These are phyloP conservation scores for Pyrrhia umbra DNA, from an alignment of 2,888 invertebrate species.

Conservation along the genomic window DNA sequence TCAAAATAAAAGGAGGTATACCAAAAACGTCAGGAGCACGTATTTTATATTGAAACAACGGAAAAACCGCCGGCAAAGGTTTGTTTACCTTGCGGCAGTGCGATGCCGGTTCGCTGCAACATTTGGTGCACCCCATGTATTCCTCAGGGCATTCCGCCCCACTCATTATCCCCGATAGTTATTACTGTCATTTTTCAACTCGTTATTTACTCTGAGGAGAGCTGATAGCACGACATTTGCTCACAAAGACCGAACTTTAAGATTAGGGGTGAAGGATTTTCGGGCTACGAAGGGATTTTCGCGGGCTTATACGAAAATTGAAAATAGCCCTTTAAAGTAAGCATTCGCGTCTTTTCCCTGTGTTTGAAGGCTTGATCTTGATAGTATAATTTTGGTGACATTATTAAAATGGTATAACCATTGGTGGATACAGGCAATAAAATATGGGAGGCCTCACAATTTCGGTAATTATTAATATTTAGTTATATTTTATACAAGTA, in stretches of 20 bases:
- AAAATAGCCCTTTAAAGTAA: constrained; percentile 83
- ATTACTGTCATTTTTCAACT: constrained; percentile 91
- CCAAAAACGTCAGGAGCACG: constrained; percentile 55
- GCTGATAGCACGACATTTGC: constrained; percentile 89
- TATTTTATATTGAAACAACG: constrained; percentile 63
- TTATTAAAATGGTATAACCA: constrained; percentile 17
- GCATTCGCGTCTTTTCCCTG: constrained; percentile 60
- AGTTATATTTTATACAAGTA: no score
- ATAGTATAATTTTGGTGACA: constrained; percentile 49
- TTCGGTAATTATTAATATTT: no score
- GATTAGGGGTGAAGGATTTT: constrained; percentile 84
- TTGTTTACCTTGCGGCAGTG: constrained; percentile 80
- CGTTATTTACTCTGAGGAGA: constrained; percentile 89
- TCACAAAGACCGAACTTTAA: constrained; percentile 80
- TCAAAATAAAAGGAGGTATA: constrained; percentile 20
- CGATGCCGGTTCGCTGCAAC: constrained; percentile 75
- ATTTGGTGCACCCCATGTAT: constrained; percentile 88
- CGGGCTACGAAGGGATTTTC: constrained; percentile 73
- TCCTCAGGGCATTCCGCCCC: constrained; percentile 88
- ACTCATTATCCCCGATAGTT: constrained; percentile 89
- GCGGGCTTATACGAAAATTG: constrained; percentile 83
- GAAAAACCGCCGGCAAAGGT: constrained; percentile 66
- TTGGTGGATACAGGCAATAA: constrained; percentile 60
- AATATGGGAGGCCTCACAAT: no score
- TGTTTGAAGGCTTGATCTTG: constrained; percentile 64